Evolutionary conservation across 2,888 invertebrate genomes (phyloP), one percentile per base, ranked within the genome.

Genomic region (Drosophila dives): DNA sequence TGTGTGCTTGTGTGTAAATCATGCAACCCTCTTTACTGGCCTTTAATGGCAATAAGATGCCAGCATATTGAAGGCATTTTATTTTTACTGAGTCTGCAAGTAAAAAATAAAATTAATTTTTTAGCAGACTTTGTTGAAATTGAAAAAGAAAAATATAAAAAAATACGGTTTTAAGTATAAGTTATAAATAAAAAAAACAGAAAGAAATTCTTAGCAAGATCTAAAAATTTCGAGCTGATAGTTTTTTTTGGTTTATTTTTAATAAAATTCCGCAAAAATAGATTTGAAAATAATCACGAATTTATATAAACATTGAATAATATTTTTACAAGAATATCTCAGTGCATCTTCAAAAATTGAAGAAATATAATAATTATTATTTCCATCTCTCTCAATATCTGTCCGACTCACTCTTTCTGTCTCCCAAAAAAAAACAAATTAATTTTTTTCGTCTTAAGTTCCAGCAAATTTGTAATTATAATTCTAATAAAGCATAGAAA

Each of bases 1-100:
- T 34, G 54, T 42, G 34, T 51, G 32, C n/a, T n/a, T 49, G 40
- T 26, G 15, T 33, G 50, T 32, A 50, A 17, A n/a, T 53, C 38
- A 23, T 32, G 64, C 64, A 48, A 40, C 23, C 49, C 23, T 51
- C 34, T 49, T 34, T 36, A 15, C 26, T 54, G 32, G 6, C 36
- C 61, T 60, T 53, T 42, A 70, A 80, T 36, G 62, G 26, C 55
- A 53, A 63, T 80, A 75, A 59, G 62, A 69, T 70, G 62, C 29
- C n/a, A 45, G 11, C 29, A 64, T 58, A 64, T 70, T 64, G 51
- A 76, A 23, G 23, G 23, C 45, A 15, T 8, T 15, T 15, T 45
- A 45, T 45, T 36, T 36, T 34, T 49, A n/a, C 49, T 29, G 29
- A 11, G 53, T 34, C 15, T 20, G 11, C 11, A 36, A 20, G 51